Evolutionary conservation across 2,888 invertebrate species (phyloP), one percentile per base, ranked within the genome.

Genomic region (Himalopsyche japonica): DNA sequence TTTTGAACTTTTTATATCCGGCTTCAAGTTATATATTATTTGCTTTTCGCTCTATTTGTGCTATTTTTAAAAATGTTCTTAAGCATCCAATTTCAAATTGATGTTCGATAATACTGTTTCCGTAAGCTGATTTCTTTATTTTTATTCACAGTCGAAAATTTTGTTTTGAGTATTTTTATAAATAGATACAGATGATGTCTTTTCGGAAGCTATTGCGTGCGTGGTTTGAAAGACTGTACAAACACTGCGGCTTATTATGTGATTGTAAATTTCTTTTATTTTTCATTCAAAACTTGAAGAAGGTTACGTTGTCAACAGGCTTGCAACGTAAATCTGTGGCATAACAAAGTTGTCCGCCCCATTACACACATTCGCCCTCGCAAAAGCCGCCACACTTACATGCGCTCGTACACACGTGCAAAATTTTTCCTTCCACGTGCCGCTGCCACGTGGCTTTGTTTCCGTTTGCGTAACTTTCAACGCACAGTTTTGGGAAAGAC

Each of bases 371-470:
- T 70, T 27, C 70, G 27, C 70, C 70, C 30, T 70, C 70, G 70
- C 49, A 47, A 43, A 78, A 20, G 77, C 49, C 15, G 43, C 34
- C 57, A 79, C 80, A 43, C 43, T 79, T 47, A 78, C 81, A 81
- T 84, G 81, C 57, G 27, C 30, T 20, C 70, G 34, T 82, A 43
- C 79, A 79, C 77, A 37, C 47, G 47, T 80, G 80, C 80, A 20
- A 49, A 47, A 47, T 49, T 80, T 47, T 49, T 18, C 64, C 76
- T 18, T 27, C 32, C 43, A 79, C 76, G 76, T 84, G 79, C 76
- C 79, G 70, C 80, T 49, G 32, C 80, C 85, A 85, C 85, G 85
- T 85, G 85, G 80, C 27, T 34, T 37, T 81, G 79, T 43, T 47
- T 43, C 48, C 27, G 18, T 79, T 79, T 47, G 79, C 79, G 48